phyloP scores from a whole-genome alignment of 2,797 vertebrate genomes.

The Artibeus lituratus region DNA sequence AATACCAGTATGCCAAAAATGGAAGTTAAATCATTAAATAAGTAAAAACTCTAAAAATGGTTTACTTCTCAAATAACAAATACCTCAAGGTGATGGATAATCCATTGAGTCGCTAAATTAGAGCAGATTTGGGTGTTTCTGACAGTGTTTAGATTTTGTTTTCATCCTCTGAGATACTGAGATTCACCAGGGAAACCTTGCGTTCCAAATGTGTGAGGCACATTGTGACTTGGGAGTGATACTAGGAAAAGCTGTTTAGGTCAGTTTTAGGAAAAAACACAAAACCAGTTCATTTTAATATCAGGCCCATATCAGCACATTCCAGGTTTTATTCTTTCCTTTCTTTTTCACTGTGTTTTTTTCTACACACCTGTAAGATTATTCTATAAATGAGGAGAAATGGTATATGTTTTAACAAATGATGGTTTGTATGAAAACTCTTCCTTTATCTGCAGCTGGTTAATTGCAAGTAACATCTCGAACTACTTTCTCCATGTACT shows the following conservation, averaged over 20 bases:
- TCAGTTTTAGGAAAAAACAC: slow-evolving; percentile 67
- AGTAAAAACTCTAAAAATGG: not conserved
- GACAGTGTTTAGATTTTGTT: slow-evolving; percentile 64
- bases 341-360: not conserved
- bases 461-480: not conserved
- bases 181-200: slow-evolving; percentile 66
- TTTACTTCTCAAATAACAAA: slow-evolving; percentile 13
- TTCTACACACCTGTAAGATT: not conserved
- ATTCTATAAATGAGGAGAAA: not conserved
- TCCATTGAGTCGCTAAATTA: slow-evolving; percentile 58
- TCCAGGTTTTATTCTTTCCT: not conserved
- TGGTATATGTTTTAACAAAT: not conserved
- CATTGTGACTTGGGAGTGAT: slow-evolving; percentile 68
- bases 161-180: slow-evolving; percentile 63
- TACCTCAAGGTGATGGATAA: slow-evolving; percentile 38
- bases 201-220: slow-evolving; percentile 69
- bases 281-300: slow-evolving; percentile 47
- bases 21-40: slow-evolving; percentile 40
- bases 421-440: not conserved
- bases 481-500: not conserved
- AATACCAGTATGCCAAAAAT: not conserved
- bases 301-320: not conserved
- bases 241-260: slow-evolving; percentile 60
- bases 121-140: slow-evolving; percentile 63
- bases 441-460: not conserved